phyloP scores from a whole-genome alignment of 2,797 vertebrate species.

The Cossypha niveicapilla region DNA sequence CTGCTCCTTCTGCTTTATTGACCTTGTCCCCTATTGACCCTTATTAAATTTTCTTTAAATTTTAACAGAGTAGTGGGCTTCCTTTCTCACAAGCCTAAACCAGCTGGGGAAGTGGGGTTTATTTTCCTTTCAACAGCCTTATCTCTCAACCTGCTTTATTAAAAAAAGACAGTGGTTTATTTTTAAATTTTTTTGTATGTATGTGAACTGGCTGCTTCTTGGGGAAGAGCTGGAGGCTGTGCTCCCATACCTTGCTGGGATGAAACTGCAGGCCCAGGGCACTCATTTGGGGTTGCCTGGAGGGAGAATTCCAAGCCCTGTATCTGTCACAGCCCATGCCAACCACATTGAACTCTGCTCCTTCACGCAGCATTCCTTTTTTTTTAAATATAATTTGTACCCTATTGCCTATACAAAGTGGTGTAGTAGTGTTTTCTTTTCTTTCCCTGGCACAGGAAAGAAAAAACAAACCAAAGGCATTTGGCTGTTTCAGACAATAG shows the following conservation, averaged over 20 bases:
- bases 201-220: neutral
- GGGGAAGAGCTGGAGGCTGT: neutral
- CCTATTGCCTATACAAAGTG: neutral
- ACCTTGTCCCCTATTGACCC: neutral
- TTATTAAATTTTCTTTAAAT: neutral
- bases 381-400: neutral
- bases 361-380: neutral
- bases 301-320: neutral
- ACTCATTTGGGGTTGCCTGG: neutral
- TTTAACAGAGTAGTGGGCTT: neutral
- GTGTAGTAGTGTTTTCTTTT: neutral
- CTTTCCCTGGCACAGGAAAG: neutral
- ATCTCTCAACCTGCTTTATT: neutral
- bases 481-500: neutral
- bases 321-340: neutral
- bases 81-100: neutral
- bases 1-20: neutral
- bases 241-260: too few relatives aligned
- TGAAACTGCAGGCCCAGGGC: neutral
- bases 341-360: rapidly evolving
- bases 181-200: too few relatives aligned
- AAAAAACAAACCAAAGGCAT: neutral
- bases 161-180: too few relatives aligned
- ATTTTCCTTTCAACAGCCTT: neutral
- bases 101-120: neutral